Evolutionary conservation across 2,888 invertebrate species (phyloP).

Genomic region (Drosophila yooni): DNA sequence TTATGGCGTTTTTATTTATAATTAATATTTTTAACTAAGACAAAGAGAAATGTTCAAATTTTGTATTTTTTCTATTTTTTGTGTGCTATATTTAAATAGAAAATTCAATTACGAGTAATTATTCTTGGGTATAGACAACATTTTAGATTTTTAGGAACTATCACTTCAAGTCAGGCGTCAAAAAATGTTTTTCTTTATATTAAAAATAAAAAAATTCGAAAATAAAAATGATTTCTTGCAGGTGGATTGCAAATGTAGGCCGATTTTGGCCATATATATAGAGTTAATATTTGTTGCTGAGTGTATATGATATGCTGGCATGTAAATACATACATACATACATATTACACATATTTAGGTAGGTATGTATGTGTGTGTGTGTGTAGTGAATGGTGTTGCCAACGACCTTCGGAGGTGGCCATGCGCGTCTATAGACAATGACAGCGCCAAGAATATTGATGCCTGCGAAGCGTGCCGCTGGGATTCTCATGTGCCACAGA

Average conservation of each 20-base stretch:
- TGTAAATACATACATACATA: background rate
- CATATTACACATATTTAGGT: background rate
- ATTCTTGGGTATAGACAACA: background rate
- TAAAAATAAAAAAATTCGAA: background rate
- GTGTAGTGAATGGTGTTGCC: constrained; percentile 16
- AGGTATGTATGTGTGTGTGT: background rate
- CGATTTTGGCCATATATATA: background rate
- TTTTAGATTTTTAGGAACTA: background rate
- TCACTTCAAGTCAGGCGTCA: background rate
- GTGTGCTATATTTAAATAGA: background rate
- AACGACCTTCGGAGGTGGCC: constrained; percentile 53
- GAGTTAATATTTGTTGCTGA: background rate
- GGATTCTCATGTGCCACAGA: constrained; percentile 64
- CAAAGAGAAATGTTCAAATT: background rate
- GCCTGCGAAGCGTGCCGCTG: constrained; percentile 66
- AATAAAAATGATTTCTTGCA: background rate
- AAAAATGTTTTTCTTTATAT: background rate
- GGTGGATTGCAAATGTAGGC: background rate
- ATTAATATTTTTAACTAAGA: background rate
- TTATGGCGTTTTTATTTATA: background rate
- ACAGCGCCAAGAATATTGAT: constrained; percentile 65
- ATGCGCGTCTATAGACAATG: constrained; percentile 50
- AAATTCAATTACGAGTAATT: background rate
- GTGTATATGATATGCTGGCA: constrained; percentile 7
- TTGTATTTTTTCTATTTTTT: background rate